Evolutionary conservation across 2,888 invertebrate species (phyloP).

Genomic region (Rhodophaea formosa): DNA sequence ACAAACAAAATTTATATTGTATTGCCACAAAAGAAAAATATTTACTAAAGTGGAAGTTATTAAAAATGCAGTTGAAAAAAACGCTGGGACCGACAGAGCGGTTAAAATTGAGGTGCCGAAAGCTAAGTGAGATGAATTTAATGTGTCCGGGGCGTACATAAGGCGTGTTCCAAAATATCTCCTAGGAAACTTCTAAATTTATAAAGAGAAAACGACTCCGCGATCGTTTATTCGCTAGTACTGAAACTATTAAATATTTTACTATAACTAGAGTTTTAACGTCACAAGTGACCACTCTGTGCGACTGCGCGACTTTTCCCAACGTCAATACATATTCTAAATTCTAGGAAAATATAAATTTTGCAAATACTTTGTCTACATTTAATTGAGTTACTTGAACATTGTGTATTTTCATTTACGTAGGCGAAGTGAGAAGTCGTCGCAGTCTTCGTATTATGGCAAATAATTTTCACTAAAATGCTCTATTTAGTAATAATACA

Average conservation of each 20-base stretch:
- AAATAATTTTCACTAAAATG: conserved; percentile 56
- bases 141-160: conserved; percentile 47
- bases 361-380: conserved; percentile 46
- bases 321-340: conserved; percentile 41
- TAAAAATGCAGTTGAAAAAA: conserved; percentile 36
- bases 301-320: conserved; percentile 19
- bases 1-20: conserved; percentile 44
- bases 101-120: conserved; percentile 42
- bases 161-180: conserved; percentile 56
- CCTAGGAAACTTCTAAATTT: conserved; percentile 40
- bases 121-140: conserved; percentile 43
- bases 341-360: conserved; percentile 62
- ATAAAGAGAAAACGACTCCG: conserved; percentile 48
- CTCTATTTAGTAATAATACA: conserved; percentile 51
- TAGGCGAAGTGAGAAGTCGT: conserved; percentile 38
- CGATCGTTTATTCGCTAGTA: conserved; percentile 44
- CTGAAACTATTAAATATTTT: conserved; percentile 50
- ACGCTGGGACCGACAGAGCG: conserved; percentile 13
- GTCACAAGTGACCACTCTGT: conserved; percentile 41
- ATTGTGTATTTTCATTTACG: conserved; percentile 28
- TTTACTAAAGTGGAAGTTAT: conserved; percentile 33
- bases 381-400: conserved; percentile 52
- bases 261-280: conserved; percentile 41
- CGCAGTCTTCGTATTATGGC: conserved; percentile 45
- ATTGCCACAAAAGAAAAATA: conserved; percentile 49